These are phyloP conservation scores for Microtus pennsylvanicus DNA, from an alignment of 2,113 vertebrate genomes.

Conservation along the genomic window DNA sequence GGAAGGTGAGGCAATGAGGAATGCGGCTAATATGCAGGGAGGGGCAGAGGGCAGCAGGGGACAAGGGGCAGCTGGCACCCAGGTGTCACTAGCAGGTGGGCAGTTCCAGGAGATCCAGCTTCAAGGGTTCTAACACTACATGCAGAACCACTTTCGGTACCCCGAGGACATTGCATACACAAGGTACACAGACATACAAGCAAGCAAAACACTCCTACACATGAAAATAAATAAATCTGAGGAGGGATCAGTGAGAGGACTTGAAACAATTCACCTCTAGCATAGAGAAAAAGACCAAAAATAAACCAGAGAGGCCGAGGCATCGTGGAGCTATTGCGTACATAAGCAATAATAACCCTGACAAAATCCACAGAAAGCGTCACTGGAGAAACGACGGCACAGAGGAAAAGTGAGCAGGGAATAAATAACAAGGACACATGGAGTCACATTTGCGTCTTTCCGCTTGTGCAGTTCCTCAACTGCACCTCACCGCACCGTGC, in stretches of 20 bases:
- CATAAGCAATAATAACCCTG: neutral
- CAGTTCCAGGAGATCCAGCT: neutral
- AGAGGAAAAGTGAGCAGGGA: neutral
- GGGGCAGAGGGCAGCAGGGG: neutral
- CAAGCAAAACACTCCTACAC: neutral
- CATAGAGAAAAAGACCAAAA: neutral
- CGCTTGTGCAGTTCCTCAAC: neutral
- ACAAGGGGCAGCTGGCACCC: neutral
- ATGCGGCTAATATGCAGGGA: neutral
- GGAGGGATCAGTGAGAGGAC: neutral
- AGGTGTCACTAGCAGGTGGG: neutral
- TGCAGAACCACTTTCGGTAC: neutral
- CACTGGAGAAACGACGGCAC: neutral
- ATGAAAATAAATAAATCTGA: neutral
- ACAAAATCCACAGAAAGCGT: neutral
- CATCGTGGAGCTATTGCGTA: too few relatives aligned
- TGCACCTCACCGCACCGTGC: accelerated
- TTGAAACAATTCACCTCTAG: neutral
- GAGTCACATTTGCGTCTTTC: neutral
- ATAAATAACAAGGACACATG: neutral
- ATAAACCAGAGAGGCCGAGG: neutral
- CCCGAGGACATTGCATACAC: neutral
- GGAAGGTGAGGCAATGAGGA: neutral
- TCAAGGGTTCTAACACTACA: neutral
- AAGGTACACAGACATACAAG: neutral